A percentile compares a stretch with the other conserved stretches of the same genome.
These are phyloP conservation scores for Pseudorhiza aurosa DNA, from an alignment of 30 jellyfish, hydroid and myxozoan species.

Conservation along the genomic window DNA sequence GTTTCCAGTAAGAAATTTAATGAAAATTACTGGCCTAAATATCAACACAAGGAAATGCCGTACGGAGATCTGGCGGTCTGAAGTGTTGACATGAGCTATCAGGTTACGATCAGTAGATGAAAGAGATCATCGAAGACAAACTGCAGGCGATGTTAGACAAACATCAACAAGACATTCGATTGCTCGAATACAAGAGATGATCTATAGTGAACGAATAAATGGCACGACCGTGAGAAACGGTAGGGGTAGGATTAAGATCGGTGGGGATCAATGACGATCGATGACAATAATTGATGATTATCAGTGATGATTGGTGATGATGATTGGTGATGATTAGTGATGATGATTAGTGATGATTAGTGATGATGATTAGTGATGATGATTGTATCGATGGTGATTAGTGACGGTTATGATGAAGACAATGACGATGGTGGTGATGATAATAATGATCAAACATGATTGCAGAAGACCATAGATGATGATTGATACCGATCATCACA, in stretches of 20 bases:
- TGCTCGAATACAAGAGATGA: not conserved
- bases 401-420: not conserved
- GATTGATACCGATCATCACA: not conserved
- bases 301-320: no score
- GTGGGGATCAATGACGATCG: not conserved
- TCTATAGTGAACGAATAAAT: not conserved
- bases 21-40: not conserved
- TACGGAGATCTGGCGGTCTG: not conserved
- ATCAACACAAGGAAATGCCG: slow-evolving; percentile 2
- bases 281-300: no score
- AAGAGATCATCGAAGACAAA: not conserved
- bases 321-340: no score
- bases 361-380: no score
- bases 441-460: slow-evolving; percentile 7
- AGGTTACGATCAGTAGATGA: not conserved
- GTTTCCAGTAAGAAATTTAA: not conserved
- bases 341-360: no score
- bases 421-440: not conserved
- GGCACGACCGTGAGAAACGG: slow-evolving; percentile 8
- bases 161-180: slow-evolving; percentile 8
- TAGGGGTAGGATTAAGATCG: not conserved
- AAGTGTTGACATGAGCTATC: not conserved
- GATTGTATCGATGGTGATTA: not conserved
- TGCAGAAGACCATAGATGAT: no score
- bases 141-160: slow-evolving; percentile 30